phyloP scores from a whole-genome alignment of 2,888 invertebrate genomes.

The Plagiodera versicolora region DNA sequence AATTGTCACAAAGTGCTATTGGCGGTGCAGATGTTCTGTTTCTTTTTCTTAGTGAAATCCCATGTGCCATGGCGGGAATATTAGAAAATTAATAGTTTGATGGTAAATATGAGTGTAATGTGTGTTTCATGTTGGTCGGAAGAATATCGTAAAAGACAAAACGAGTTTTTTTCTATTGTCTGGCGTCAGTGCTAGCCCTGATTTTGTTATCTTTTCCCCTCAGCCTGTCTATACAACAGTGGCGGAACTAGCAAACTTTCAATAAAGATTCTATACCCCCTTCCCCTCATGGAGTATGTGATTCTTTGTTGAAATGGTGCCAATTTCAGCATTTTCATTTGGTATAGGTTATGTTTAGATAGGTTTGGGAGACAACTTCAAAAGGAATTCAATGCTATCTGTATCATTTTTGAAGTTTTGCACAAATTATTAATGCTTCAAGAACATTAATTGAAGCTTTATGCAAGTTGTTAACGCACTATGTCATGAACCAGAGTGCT shows the following conservation, averaged over 20 bases:
- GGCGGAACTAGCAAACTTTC: constrained; percentile 34
- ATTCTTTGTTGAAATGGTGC: not conserved
- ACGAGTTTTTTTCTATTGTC: constrained; percentile 33
- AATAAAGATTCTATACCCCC: constrained; percentile 18
- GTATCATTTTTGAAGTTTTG: not conserved
- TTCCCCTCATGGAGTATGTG: not conserved
- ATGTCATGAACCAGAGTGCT: too few species aligned
- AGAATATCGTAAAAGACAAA: not conserved
- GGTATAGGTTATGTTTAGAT: not conserved
- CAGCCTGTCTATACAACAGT: constrained; percentile 31
- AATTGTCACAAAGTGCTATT: constrained; percentile 53
- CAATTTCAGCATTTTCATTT: not conserved
- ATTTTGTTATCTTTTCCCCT: constrained; percentile 44
- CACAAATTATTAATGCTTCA: not conserved
- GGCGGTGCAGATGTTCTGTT: constrained; percentile 55
- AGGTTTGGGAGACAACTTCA: not conserved
- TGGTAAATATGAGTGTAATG: constrained; percentile 38
- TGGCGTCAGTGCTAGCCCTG: constrained; percentile 40
- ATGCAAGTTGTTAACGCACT: not conserved
- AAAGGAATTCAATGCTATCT: not conserved
- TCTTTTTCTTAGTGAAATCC: constrained; percentile 47
- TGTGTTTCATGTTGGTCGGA: not conserved
- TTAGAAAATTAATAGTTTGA: constrained; percentile 36
- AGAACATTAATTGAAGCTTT: not conserved
- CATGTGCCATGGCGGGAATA: constrained; percentile 48